Evolutionary conservation across 2,888 invertebrate genomes (phyloP).

Genomic region (Lepidocyrtinus sp.): DNA sequence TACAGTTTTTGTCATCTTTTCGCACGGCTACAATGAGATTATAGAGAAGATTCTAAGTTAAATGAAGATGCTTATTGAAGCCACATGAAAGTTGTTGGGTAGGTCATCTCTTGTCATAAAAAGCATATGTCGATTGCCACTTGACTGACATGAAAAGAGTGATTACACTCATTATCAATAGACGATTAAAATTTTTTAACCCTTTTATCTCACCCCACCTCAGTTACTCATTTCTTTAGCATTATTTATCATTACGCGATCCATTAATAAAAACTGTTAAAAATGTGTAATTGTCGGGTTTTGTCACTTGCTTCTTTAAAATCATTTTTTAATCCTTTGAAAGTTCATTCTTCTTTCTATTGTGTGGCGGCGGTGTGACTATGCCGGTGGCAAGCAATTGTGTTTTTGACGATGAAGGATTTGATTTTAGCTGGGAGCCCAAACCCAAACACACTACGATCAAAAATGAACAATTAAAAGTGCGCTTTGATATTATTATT

Average conservation of each 20-base stretch:
- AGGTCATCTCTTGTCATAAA: no score
- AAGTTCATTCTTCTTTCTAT: background rate
- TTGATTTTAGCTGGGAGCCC: no score
- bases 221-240: no score
- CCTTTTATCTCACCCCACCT: slow-evolving; percentile 24
- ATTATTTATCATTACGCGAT: slow-evolving; percentile 30
- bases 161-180: slow-evolving; percentile 65
- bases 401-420: slow-evolving; percentile 41
- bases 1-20: no score
- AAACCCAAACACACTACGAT: no score
- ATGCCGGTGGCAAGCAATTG: background rate
- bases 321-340: slow-evolving; percentile 44
- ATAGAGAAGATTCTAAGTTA: no score
- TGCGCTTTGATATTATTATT: no score
- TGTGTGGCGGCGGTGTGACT: slow-evolving; percentile 7
- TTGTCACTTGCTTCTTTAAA: slow-evolving; percentile 37
- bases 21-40: no score
- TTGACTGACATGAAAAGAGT: slow-evolving; percentile 64
- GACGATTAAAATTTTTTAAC: slow-evolving; percentile 44
- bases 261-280: slow-evolving; percentile 49
- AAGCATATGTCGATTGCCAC: slow-evolving; percentile 53
- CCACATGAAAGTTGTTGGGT: no score
- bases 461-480: no score
- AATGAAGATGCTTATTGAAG: no score
- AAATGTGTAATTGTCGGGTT: slow-evolving; percentile 43